Evolutionary conservation across 2,888 invertebrate species (phyloP).

Genomic region (Perizoma flavofasciatum): DNA sequence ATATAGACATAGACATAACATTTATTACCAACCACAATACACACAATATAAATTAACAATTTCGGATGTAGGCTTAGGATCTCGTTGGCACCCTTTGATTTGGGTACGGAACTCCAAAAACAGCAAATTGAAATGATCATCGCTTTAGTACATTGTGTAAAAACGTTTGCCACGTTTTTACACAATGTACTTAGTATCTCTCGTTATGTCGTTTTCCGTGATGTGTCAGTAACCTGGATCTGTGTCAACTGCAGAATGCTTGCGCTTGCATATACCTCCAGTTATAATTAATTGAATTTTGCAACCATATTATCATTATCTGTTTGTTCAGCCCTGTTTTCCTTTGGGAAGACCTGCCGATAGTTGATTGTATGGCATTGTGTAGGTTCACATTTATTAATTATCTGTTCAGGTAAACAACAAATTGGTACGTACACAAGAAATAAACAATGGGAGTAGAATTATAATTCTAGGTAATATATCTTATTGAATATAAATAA

Average conservation of each 20-base stretch:
- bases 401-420: slow-evolving; percentile 5
- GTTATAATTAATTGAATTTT: slow-evolving; percentile 26
- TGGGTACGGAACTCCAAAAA: no score
- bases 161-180: no score
- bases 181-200: slow-evolving; percentile 19
- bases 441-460: neutral
- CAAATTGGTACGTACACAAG: neutral
- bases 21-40: no score
- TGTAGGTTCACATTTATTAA: slow-evolving; percentile 1
- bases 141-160: no score
- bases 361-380: slow-evolving; percentile 2
- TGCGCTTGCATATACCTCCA: slow-evolving; percentile 24
- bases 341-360: slow-evolving; percentile 12
- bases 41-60: no score
- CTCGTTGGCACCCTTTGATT: no score
- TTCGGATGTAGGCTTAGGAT: no score
- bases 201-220: slow-evolving; percentile 49
- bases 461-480: neutral
- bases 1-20: no score
- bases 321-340: slow-evolving; percentile 4
- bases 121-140: no score
- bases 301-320: slow-evolving; percentile 8
- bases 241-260: slow-evolving; percentile 37
- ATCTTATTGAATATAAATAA: no score
- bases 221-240: slow-evolving; percentile 59